Percentiles rank a stretch among this genome's conserved stretches.
These are phyloP conservation scores for Linnaemya tessellans DNA, from an alignment of 2,888 invertebrate genomes.

Conservation along the genomic window DNA sequence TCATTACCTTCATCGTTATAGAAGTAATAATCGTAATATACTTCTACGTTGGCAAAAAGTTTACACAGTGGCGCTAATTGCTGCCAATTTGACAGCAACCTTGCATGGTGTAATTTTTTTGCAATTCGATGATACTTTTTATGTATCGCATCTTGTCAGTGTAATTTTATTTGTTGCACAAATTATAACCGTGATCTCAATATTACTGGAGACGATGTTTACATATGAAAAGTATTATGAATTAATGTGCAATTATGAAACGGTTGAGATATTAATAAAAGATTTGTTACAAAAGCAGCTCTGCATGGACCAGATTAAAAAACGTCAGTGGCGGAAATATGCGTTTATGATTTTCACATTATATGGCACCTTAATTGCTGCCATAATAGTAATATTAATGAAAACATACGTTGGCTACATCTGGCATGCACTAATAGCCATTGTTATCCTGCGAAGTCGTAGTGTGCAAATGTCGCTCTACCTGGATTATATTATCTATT, in stretches of 20 bases:
- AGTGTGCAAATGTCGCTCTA: constrained; percentile 63
- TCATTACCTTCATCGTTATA: constrained; percentile 26
- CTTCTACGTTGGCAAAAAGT: constrained; percentile 73
- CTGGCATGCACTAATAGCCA: constrained; percentile 61
- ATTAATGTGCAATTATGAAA: constrained; percentile 73
- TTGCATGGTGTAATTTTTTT: constrained; percentile 66
- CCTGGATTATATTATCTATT: constrained; percentile 72
- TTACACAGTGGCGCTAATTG: constrained; percentile 73
- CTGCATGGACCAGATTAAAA: constrained; percentile 40
- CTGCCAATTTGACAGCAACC: constrained; percentile 66
- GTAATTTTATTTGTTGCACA: constrained; percentile 75
- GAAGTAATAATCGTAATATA: constrained; percentile 20
- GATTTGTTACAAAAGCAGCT: constrained; percentile 60
- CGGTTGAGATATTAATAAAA: constrained; percentile 62
- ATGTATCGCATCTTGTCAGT: constrained; percentile 76
- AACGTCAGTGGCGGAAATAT: constrained; percentile 64
- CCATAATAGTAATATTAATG: constrained; percentile 36
- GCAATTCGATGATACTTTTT: constrained; percentile 62
- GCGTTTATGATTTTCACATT: neutral
- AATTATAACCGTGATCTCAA: constrained; percentile 73
- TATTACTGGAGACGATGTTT: constrained; percentile 75
- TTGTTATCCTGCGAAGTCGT: constrained; percentile 68
- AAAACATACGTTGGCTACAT: constrained; percentile 66
- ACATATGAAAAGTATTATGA: constrained; percentile 73
- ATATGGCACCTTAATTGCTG: constrained; percentile 56